A percentile compares a stretch with the other conserved stretches of the same genome.
Evolutionary conservation across 2,113 vertebrate genomes (phyloP).

Genomic region (Salvelinus fontinalis): DNA sequence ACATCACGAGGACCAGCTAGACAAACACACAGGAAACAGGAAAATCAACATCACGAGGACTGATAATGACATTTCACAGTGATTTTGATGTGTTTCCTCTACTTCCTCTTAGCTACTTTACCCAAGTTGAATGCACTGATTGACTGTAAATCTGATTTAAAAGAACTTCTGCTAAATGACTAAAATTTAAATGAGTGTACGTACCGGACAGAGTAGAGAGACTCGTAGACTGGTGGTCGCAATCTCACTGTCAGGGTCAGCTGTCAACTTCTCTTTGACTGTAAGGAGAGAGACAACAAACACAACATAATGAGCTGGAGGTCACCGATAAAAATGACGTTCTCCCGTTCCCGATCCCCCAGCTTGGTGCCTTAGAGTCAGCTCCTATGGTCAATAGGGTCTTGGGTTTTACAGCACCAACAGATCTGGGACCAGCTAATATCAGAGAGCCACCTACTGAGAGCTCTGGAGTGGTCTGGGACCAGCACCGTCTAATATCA

Average conservation of each 20-base stretch:
- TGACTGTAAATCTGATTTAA: not conserved
- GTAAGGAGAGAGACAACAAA: slow-evolving; percentile 8
- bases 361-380: too few relatives aligned
- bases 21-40: slow-evolving; percentile 25
- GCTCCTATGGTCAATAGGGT: too few relatives aligned
- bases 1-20: slow-evolving; percentile 74
- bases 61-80: not conserved
- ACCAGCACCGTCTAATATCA: too few relatives aligned
- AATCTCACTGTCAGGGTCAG: slow-evolving; percentile 98
- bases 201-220: slow-evolving; percentile 96
- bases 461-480: too few relatives aligned
- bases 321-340: too few relatives aligned
- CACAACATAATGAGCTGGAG: slow-evolving; percentile 36
- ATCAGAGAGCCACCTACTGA: not conserved
- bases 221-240: slow-evolving; percentile 96
- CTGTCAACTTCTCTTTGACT: slow-evolving; percentile 98
- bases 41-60: not conserved
- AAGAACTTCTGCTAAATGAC: not conserved
- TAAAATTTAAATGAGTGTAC: slow-evolving; percentile 35
- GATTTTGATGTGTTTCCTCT: not conserved
- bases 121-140: not conserved
- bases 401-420: too few relatives aligned
- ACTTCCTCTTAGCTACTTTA: too few relatives aligned
- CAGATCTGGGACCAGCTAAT: too few relatives aligned
- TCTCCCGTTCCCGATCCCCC: too few relatives aligned